Conservation (phyloP, 2,888 invertebrate genomes). For the Limnephilus auricula region DNA sequence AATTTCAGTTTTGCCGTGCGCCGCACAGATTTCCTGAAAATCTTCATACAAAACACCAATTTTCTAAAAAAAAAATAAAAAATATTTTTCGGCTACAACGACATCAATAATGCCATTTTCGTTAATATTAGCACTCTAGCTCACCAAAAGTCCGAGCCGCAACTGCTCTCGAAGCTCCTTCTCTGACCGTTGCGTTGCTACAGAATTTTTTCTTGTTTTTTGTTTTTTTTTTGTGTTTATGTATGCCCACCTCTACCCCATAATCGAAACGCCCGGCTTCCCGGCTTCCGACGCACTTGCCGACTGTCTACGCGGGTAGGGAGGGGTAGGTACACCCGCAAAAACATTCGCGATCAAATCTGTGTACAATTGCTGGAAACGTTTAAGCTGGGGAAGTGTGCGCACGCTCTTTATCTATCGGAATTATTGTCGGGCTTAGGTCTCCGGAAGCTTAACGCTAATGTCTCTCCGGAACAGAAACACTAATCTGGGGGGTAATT, state of each 20-base stretch:
- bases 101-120: too few relatives aligned
- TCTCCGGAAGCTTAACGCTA: constrained; percentile 18
- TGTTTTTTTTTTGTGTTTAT: too few relatives aligned
- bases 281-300: neutral
- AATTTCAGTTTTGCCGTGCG: too few relatives aligned
- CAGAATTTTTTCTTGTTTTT: too few relatives aligned
- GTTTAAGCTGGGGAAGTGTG: constrained; percentile 29
- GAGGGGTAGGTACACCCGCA: neutral
- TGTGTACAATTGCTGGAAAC: constrained; percentile 2
- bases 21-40: too few relatives aligned
- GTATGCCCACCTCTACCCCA: neutral
- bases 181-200: too few relatives aligned
- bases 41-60: too few relatives aligned
- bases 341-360: constrained; percentile 40
- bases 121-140: too few relatives aligned
- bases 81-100: too few relatives aligned
- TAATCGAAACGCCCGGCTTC: neutral
- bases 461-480: constrained; percentile 31
- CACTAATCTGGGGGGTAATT: constrained; percentile 32
- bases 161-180: too few relatives aligned
- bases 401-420: constrained; percentile 38
- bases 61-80: too few relatives aligned
- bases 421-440: constrained; percentile 31
- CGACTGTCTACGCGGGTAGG: neutral
- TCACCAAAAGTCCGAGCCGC: too few relatives aligned